Evolutionary conservation across 2,888 invertebrate genomes (phyloP).

Genomic region (Eulithis testata): DNA sequence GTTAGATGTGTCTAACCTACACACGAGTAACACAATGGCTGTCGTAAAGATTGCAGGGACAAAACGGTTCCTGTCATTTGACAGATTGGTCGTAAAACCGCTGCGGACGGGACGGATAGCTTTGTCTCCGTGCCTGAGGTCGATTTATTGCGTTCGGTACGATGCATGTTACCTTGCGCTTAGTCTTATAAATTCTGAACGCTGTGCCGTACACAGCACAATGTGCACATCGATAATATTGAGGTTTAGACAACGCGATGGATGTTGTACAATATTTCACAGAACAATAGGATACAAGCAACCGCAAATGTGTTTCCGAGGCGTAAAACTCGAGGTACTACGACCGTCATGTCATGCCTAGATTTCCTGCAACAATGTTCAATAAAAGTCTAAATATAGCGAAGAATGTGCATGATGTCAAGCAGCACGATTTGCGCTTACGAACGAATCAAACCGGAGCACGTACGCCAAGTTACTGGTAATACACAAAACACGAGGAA

Average conservation of each 20-base stretch:
- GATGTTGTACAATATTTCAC: conserved; percentile 32
- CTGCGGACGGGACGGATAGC: conserved; percentile 51
- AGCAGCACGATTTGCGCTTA: conserved; percentile 43
- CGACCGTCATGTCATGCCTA: conserved; percentile 33
- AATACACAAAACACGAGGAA: conserved; percentile 37
- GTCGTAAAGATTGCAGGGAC: conserved; percentile 73
- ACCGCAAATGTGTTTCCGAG: conserved; percentile 36
- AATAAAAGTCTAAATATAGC: conserved; percentile 44
- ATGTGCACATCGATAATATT: conserved; percentile 39
- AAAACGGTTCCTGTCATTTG: conserved; percentile 69
- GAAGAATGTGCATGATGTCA: conserved; percentile 43
- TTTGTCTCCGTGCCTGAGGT: conserved; percentile 55
- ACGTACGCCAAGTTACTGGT: conserved; percentile 35
- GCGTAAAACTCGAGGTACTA: conserved; percentile 33
- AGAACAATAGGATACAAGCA: conserved; percentile 38
- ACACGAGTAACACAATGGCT: conserved; percentile 59
- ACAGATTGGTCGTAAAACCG: conserved; percentile 70
- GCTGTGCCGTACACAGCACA: conserved; percentile 31
- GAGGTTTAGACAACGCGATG: conserved; percentile 26
- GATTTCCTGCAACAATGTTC: conserved; percentile 42
- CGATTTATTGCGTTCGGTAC: conserved; percentile 50
- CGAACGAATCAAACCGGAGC: conserved; percentile 40
- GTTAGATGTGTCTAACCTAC: conserved; percentile 28
- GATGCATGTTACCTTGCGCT: conserved; percentile 61
- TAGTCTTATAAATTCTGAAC: conserved; percentile 54